These are phyloP conservation scores for Suncus etruscus DNA, from an alignment of 2,113 vertebrate species.

Conservation along the genomic window DNA sequence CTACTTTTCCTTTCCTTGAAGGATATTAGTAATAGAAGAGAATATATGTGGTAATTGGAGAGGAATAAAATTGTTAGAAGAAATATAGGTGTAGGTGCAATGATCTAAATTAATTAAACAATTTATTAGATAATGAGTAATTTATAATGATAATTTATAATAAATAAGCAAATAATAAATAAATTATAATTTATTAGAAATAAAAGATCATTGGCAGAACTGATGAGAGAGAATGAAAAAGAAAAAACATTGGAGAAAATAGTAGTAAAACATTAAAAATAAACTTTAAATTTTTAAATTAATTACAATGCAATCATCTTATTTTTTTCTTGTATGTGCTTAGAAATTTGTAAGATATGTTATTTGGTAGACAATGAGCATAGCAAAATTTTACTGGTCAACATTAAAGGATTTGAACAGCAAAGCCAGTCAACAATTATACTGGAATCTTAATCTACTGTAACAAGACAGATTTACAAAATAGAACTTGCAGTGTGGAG, in stretches of 20 bases:
- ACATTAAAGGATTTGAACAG: background rate
- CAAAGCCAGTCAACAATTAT: slow-evolving; percentile 9
- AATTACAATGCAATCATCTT: slow-evolving; percentile 18
- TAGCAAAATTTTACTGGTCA: background rate
- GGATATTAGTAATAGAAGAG: background rate
- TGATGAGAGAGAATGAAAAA: background rate
- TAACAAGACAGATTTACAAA: slow-evolving; percentile 51
- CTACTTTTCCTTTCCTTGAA: background rate
- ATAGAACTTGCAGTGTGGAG: slow-evolving; percentile 17
- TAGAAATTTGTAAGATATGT: slow-evolving; percentile 26
- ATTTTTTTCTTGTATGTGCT: background rate
- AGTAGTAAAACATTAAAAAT: background rate
- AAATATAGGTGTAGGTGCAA: background rate
- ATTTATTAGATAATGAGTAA: too few relatives aligned
- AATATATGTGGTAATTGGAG: background rate
- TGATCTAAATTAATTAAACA: background rate
- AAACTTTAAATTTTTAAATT: background rate
- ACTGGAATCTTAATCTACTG: background rate
- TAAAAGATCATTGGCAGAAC: background rate
- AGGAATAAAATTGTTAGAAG: slow-evolving; percentile 19
- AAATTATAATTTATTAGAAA: too few relatives aligned
- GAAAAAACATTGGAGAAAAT: background rate
- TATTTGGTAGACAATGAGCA: background rate
- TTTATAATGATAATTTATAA: too few relatives aligned
- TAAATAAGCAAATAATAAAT: too few relatives aligned